Evolutionary conservation across 2,888 invertebrate genomes (phyloP), one percentile per base, ranked within the genome.

Genomic region (Epirrhoe alternata): DNA sequence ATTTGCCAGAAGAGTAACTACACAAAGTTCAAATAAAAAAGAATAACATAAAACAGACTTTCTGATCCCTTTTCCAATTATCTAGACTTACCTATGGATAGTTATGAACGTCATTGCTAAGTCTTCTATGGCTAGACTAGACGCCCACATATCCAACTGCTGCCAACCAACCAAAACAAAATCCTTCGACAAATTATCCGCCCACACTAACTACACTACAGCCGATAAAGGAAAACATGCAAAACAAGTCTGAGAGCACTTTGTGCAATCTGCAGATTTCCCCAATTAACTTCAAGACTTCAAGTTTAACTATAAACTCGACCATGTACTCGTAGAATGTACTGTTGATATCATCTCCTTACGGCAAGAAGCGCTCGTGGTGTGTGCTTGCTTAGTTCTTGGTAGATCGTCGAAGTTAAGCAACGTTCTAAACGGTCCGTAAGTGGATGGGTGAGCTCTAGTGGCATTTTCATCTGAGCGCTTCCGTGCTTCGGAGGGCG

Each of bases 151-250:
- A 47, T n/a, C n/a, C 42, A 53, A 38, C 47, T 59, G 54, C 53
- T 59, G 53, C 31, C 16, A 54, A 38, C 50, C 42, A 24, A 49
- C 14, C 47, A 49, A 55, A 52, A 30, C 38, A 66, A 51, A 59
- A 54, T 58, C 45, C 51, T 42, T 59, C 45, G 54, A 33, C 49
- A 57, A 59, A 49, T 56, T 56, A 53, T 47, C 52, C 35, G 31
- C 57, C 61, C 61, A 66, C 53, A 53, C 47, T 10, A 52, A 52
- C 61, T 57, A 66, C 53, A 53, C 47, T 10, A 52, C 30, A 58
- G 45, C 66, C 42, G 33, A 50, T 59, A 45, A 54, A 66, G 47
- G 54, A 54, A 53, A 58, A 42, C 17, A n/a, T 58, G 56, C 51
- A 47, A 7, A 38, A 57, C 49, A 58, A 58, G 38, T 58, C 58